Conservation (phyloP, 2,113 vertebrate species). For the Opisthocomus hoazin region DNA sequence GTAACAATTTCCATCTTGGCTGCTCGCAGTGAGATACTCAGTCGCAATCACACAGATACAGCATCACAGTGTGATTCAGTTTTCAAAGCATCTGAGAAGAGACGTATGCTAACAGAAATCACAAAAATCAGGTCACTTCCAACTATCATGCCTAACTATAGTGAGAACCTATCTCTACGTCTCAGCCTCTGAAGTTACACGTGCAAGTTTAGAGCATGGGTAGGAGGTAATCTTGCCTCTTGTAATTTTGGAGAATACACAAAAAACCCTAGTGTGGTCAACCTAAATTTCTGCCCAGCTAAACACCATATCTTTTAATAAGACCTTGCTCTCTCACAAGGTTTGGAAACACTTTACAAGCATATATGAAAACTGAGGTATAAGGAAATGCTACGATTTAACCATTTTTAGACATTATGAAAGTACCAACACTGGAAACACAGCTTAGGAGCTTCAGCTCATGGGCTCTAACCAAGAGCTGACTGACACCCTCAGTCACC, state of each 20-base stretch:
- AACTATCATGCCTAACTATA: background rate
- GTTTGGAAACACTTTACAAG: background rate
- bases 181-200: fast-evolving
- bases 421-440: background rate
- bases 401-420: background rate
- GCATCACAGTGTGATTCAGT: background rate
- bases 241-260: background rate
- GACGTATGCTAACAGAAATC: background rate
- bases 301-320: background rate
- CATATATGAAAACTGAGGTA: background rate
- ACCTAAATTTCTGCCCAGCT: background rate
- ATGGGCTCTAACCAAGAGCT: background rate
- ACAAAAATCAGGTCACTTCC: background rate
- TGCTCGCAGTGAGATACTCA: background rate
- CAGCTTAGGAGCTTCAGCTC: background rate
- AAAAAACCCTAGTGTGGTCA: background rate
- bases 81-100: background rate
- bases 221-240: background rate
- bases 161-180: background rate
- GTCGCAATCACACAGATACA: too few species aligned
- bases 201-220: background rate
- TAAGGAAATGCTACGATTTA: background rate
- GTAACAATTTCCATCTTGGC: constrained; percentile 6
- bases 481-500: background rate
- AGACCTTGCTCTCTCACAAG: background rate